Evolutionary conservation across 2,113 vertebrate species (phyloP), one percentile per base, ranked within the genome.

Genomic region (Sula dactylatra): DNA sequence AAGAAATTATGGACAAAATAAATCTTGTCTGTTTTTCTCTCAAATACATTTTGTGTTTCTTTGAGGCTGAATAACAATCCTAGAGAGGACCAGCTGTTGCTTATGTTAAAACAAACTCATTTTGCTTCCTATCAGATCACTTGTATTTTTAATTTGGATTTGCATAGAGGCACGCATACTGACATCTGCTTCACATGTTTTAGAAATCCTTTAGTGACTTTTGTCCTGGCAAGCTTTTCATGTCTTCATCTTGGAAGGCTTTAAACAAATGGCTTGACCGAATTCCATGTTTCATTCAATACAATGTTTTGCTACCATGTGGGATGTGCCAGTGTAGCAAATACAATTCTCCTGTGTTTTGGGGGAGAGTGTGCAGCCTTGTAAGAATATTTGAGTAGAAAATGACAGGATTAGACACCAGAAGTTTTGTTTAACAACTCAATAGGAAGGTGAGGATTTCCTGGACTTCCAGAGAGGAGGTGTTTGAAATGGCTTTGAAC

Each of bases 31-130:
- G 2, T 62, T 92, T 91, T 90, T 55, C 42, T 56, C 66, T 54
- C 62, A 65, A 16, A 85, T 91, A 50, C 6, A 27, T 73, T 80
- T 82, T 94, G 42, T 26, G 25, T 62, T 93, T 93, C 50, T 87
- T 95, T 44, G 52, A 94, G 55, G 31, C 66, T 76, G 49, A 95
- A 91, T 95, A 93, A 85, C 80, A 56, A 95, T 65, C 40, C 61
- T 76, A 45, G 81, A 91, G 92, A 79, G 4, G 4, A 85, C 49
- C 93, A 95, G 89, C 94, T 97, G 86, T 96, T 96, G 66, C 91
- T 94, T 93, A n/a, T 66, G 64, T 72, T 96, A 52, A 94, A 93
- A 83, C 62, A 86, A 95, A 92, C 74, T 90, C 24, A 83, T 92
- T 90, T 96, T 93, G 74, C 76, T 93, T 91, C 85, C 65, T 78